Evolutionary conservation across 2,888 invertebrate genomes (phyloP).

Genomic region (Standfussiana lucernea): DNA sequence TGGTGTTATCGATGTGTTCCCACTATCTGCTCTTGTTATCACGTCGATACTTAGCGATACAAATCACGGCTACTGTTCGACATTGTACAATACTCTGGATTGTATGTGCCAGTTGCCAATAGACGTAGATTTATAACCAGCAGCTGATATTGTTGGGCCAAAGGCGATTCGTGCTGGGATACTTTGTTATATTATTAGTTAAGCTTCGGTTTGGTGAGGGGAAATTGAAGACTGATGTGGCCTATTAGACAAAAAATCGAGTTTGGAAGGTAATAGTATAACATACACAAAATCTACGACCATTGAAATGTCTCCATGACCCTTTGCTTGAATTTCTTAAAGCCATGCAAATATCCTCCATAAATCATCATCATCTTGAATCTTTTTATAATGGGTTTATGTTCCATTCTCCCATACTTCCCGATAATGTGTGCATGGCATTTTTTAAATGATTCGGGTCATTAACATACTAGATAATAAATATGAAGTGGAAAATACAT

Average conservation of each 20-base stretch:
- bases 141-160: constrained; percentile 55
- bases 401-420: too few relatives aligned
- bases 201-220: neutral
- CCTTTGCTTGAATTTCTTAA: too few relatives aligned
- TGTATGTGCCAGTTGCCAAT: constrained; percentile 58
- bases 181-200: constrained; percentile 24
- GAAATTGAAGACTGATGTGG: neutral
- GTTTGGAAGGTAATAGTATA: too few relatives aligned
- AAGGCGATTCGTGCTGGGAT: constrained; percentile 51
- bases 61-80: constrained; percentile 69
- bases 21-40: constrained; percentile 67
- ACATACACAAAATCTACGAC: too few relatives aligned
- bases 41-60: constrained; percentile 67
- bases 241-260: too few relatives aligned
- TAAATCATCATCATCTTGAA: too few relatives aligned
- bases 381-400: too few relatives aligned
- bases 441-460: neutral
- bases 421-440: too few relatives aligned
- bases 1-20: constrained; percentile 66
- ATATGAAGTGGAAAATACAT: neutral
- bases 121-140: constrained; percentile 59
- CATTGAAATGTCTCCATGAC: too few relatives aligned
- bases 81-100: constrained; percentile 60
- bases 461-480: neutral
- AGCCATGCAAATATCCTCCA: too few relatives aligned